Conservation (phyloP, 2,888 invertebrate species). For the Ichneumon xanthorius region DNA sequence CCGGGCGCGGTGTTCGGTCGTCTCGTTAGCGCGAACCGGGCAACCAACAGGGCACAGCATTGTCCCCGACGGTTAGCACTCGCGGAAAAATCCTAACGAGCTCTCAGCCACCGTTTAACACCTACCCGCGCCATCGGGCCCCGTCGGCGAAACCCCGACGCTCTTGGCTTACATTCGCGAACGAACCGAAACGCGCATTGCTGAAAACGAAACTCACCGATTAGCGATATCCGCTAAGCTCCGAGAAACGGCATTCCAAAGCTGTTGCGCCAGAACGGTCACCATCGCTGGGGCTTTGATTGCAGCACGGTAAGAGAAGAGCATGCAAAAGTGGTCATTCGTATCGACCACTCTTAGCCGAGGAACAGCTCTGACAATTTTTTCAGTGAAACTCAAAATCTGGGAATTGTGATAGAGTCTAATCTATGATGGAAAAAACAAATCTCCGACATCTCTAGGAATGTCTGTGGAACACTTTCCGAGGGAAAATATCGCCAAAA, state of each 20-base stretch:
- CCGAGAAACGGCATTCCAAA: neutral
- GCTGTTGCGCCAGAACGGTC: neutral
- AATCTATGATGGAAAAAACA: too few species aligned
- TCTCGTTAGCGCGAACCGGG: conserved; percentile 74
- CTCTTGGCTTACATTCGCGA: conserved; percentile 27
- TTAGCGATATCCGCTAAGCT: conserved; percentile 10
- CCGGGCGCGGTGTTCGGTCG: conserved; percentile 72
- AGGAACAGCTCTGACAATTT: too few species aligned
- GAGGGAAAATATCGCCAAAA: too few species aligned
- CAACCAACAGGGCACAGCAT: conserved; percentile 78
- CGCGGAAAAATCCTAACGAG: conserved; percentile 85
- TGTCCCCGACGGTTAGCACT: conserved; percentile 82
- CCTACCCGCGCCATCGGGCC: conserved; percentile 50
- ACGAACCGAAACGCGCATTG: conserved; percentile 40
- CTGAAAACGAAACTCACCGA: conserved; percentile 40
- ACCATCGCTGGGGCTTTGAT: neutral
- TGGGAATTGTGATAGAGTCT: too few species aligned
- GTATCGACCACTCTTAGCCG: too few species aligned
- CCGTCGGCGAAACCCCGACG: conserved; percentile 19
- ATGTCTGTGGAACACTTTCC: too few species aligned
- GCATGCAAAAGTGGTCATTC: too few species aligned
- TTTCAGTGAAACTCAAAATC: too few species aligned
- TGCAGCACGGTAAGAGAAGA: too few species aligned
- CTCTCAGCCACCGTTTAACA: conserved; percentile 76
- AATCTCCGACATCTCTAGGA: too few species aligned